Conservation (phyloP, 2,797 vertebrate genomes). For the Enteromius thamalakanensis region DNA sequence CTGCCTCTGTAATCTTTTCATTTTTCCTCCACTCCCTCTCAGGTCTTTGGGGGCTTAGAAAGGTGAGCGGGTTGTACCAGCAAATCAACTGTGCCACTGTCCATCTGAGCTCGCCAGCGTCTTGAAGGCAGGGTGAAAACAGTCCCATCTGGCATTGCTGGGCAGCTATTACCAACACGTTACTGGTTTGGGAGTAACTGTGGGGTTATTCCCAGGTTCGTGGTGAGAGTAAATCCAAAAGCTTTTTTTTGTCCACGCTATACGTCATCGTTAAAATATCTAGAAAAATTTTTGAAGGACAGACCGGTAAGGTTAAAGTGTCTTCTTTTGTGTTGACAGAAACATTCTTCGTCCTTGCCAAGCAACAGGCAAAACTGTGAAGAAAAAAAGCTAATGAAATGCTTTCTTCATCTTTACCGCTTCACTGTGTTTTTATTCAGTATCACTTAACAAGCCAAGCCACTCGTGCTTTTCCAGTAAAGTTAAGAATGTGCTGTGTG, state of each 20-base stretch:
- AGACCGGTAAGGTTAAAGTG: conserved; percentile 41
- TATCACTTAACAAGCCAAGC: conserved; percentile 60
- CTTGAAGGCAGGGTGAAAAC: conserved; percentile 51
- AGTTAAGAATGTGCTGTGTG: conserved; percentile 54
- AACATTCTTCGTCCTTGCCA: conserved; percentile 42
- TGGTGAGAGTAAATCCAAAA: conserved; percentile 14
- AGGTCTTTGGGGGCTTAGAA: conserved; percentile 71
- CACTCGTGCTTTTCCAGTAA: conserved; percentile 51
- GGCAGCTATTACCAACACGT: conserved; percentile 52
- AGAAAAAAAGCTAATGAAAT: conserved; percentile 48
- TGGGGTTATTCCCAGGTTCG: conserved; percentile 42
- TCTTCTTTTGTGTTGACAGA: conserved; percentile 40
- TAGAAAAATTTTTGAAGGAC: conserved; percentile 12
- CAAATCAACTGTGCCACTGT: conserved; percentile 72
- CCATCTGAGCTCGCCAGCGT: conserved; percentile 68
- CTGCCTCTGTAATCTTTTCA: conserved; percentile 79
- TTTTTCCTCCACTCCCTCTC: conserved; percentile 80
- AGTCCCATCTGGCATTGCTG: conserved; percentile 57
- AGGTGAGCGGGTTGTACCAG: conserved; percentile 75
- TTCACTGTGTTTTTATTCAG: conserved; percentile 58
- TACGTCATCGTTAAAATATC: neutral
- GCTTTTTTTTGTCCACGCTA: conserved; percentile 38
- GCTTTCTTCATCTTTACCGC: conserved; percentile 53
- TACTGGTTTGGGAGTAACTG: conserved; percentile 50
- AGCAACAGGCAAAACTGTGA: conserved; percentile 57